phyloP scores from a whole-genome alignment of 2,113 vertebrate species.

The Chaenogobius annularis region DNA sequence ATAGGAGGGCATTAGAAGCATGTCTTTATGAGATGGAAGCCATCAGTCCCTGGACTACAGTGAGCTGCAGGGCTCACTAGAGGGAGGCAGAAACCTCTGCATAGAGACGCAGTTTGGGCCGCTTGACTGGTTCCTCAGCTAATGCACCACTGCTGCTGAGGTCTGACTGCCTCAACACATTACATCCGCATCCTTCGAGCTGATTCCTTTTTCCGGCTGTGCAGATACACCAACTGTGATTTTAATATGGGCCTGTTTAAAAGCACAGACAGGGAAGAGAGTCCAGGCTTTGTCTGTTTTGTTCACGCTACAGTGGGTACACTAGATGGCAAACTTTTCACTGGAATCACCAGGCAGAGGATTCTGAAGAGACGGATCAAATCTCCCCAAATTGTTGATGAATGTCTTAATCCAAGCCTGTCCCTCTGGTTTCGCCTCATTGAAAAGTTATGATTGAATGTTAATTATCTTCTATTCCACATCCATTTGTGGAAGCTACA shows the following conservation, averaged over 20 bases:
- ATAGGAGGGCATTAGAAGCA: constrained; percentile 37
- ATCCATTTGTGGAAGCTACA: constrained; percentile 72
- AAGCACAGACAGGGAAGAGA: constrained; percentile 5
- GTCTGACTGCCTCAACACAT: constrained; percentile 59
- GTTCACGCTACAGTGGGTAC: constrained; percentile 62
- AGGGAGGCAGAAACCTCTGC: constrained; percentile 77
- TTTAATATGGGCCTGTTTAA: constrained; percentile 44
- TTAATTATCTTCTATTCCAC: constrained; percentile 80
- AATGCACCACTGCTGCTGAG: constrained; percentile 70
- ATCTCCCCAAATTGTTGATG: constrained; percentile 77
- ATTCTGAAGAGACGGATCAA: constrained; percentile 54
- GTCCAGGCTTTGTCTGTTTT: constrained; percentile 48
- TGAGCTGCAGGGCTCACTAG: constrained; percentile 75
- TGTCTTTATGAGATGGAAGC: constrained; percentile 55
- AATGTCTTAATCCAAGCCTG: constrained; percentile 79
- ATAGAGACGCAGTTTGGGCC: constrained; percentile 59
- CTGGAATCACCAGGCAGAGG: constrained; percentile 54
- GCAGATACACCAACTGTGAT: constrained; percentile 32
- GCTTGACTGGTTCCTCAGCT: constrained; percentile 67
- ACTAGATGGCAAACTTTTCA: constrained; percentile 79
- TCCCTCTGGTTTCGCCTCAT: constrained; percentile 78
- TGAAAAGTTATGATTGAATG: constrained; percentile 80
- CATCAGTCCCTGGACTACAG: constrained; percentile 60
- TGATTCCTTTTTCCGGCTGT: constrained; percentile 55
- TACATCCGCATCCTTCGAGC: constrained; percentile 52